Conservation (phyloP, 2,113 vertebrate species). For the Cyanoliseus patagonus region DNA sequence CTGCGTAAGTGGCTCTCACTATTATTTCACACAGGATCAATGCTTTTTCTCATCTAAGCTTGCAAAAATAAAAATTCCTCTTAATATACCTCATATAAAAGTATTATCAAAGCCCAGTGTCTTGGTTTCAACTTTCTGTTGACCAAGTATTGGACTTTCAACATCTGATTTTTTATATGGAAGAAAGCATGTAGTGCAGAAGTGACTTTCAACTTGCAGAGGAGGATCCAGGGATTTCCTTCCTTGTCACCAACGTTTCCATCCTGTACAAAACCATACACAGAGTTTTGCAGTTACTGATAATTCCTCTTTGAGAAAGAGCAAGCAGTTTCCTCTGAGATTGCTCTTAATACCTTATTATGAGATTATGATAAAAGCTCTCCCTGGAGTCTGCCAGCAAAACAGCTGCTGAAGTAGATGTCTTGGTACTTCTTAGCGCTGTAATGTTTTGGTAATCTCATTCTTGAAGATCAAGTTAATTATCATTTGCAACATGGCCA, state of each 20-base stretch:
- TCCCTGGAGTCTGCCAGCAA: neutral
- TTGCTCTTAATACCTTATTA: conserved; percentile 24
- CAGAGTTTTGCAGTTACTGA: neutral
- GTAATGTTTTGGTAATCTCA: neutral
- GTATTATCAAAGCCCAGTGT: neutral
- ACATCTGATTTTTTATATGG: neutral
- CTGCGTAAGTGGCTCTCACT: neutral
- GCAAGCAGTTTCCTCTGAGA: neutral
- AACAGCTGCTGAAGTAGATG: neutral
- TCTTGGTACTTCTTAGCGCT: neutral
- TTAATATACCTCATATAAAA: neutral
- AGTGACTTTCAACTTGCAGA: neutral
- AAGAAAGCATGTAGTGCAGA: neutral
- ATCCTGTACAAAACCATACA: neutral
- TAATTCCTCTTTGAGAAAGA: neutral
- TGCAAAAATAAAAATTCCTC: neutral
- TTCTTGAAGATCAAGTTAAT: neutral
- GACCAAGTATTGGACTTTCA: neutral
- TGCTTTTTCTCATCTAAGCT: neutral
- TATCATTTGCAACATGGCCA: neutral
- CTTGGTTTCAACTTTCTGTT: neutral
- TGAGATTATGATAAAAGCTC: neutral
- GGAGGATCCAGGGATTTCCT: neutral
- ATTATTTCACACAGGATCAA: neutral
- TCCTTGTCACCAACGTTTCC: neutral